Conservation (phyloP, 2,888 invertebrate genomes). For the Hylaea fasciaria region DNA sequence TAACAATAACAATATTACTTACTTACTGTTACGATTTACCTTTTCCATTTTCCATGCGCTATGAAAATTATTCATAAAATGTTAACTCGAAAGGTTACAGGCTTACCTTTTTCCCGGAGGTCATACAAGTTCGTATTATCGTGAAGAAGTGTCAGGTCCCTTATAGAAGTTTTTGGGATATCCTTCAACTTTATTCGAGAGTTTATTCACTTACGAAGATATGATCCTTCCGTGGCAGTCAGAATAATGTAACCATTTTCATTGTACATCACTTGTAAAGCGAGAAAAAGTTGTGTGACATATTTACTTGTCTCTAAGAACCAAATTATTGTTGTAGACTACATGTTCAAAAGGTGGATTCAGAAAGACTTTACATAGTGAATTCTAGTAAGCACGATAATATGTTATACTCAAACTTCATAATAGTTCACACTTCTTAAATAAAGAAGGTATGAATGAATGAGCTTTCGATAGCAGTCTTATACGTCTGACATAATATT, state of each 20-base stretch:
- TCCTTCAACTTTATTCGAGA: slow-evolving; percentile 50
- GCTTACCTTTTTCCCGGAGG: slow-evolving; percentile 25
- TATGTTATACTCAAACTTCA: too few species aligned
- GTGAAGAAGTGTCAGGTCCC: slow-evolving; percentile 35
- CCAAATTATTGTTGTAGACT: background rate
- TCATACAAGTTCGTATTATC: slow-evolving; percentile 31
- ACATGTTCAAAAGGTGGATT: background rate
- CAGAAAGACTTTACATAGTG: too few species aligned
- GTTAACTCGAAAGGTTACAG: slow-evolving; percentile 18
- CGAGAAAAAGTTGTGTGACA: slow-evolving; percentile 13
- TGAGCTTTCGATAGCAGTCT: background rate
- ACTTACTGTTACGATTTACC: slow-evolving; percentile 5
- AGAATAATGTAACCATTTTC: slow-evolving; percentile 14
- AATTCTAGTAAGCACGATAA: too few species aligned
- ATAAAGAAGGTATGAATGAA: too few species aligned
- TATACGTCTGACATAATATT: background rate
- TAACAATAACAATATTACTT: background rate
- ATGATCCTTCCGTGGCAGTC: slow-evolving; percentile 26
- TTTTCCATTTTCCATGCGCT: slow-evolving; percentile 13
- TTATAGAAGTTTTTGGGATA: slow-evolving; percentile 46
- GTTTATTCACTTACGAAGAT: slow-evolving; percentile 42
- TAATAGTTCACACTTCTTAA: too few species aligned
- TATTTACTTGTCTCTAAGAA: background rate
- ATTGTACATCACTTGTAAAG: slow-evolving; percentile 15
- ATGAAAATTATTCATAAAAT: slow-evolving; percentile 8